These are phyloP conservation scores for Eciton burchellii DNA, from an alignment of 1,140 invertebrate species.

Conservation along the genomic window DNA sequence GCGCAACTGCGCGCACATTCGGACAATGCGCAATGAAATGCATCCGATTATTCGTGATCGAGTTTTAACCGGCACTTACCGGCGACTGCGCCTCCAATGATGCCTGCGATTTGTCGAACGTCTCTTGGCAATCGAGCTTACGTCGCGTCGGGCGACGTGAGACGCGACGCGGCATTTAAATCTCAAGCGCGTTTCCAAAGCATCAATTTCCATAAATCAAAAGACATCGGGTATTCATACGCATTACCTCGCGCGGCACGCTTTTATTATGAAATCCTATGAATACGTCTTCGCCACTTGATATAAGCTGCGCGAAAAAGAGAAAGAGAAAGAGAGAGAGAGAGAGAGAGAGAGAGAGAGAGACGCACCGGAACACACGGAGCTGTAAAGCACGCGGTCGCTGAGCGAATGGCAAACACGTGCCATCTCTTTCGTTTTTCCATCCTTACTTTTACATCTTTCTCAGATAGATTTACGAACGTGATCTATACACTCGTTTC, in stretches of 20 bases:
- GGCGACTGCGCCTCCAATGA: no score
- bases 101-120: background rate
- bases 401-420: slow-evolving; percentile 68
- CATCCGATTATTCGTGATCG: background rate
- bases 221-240: background rate
- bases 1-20: background rate
- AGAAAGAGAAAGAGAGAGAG: no score
- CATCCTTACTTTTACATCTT: slow-evolving; percentile 55
- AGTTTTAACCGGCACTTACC: background rate
- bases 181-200: background rate
- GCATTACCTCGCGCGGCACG: background rate
- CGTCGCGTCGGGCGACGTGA: background rate
- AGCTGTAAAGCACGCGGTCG: slow-evolving; percentile 8
- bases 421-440: slow-evolving; percentile 60
- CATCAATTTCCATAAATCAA: background rate
- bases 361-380: background rate
- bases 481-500: slow-evolving; percentile 23
- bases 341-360: no score
- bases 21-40: background rate
- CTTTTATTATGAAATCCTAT: background rate
- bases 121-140: background rate
- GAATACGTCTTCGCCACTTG: slow-evolving; percentile 52
- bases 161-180: background rate
- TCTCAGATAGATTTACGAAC: slow-evolving; percentile 54
- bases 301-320: slow-evolving; percentile 67